A percentile compares a stretch with the other conserved stretches of the same genome.
phyloP scores from a whole-genome alignment of 2,113 vertebrate species.

The Mirza zaza region DNA sequence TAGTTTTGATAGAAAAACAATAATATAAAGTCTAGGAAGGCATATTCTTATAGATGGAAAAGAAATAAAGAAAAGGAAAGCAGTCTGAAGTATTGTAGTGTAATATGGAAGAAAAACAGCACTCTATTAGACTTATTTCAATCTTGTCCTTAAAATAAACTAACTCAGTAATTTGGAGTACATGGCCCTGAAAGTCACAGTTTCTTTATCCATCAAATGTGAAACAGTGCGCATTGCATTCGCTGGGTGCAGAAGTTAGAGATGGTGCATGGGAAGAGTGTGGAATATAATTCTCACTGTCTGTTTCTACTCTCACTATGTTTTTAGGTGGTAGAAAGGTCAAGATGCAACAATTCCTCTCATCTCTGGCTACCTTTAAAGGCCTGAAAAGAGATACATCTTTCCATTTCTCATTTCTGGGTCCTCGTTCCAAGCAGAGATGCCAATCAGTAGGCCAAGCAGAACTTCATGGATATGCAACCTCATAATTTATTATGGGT shows the following conservation, averaged over 20 bases:
- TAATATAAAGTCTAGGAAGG: background rate
- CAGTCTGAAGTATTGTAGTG: background rate
- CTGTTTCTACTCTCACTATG: background rate
- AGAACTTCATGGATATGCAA: background rate
- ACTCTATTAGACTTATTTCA: background rate
- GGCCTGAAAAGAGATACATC: background rate
- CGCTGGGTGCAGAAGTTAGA: background rate
- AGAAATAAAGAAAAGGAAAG: background rate
- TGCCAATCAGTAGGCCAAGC: background rate
- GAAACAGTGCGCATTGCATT: background rate
- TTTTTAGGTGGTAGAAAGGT: background rate
- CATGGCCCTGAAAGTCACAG: background rate
- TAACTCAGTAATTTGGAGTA: background rate
- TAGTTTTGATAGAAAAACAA: slow-evolving; percentile 9
- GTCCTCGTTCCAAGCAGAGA: background rate
- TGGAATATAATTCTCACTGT: background rate
- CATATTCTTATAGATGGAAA: background rate
- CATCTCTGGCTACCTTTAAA: background rate
- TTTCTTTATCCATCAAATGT: background rate
- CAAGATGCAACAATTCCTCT: background rate
- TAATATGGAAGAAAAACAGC: background rate
- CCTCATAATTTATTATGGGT: background rate
- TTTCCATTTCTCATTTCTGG: background rate
- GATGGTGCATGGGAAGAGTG: background rate
- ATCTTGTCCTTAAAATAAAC: background rate